Evolutionary conservation across 2,113 vertebrate species (phyloP).

Genomic region (Tretioscincus oriximinensis): DNA sequence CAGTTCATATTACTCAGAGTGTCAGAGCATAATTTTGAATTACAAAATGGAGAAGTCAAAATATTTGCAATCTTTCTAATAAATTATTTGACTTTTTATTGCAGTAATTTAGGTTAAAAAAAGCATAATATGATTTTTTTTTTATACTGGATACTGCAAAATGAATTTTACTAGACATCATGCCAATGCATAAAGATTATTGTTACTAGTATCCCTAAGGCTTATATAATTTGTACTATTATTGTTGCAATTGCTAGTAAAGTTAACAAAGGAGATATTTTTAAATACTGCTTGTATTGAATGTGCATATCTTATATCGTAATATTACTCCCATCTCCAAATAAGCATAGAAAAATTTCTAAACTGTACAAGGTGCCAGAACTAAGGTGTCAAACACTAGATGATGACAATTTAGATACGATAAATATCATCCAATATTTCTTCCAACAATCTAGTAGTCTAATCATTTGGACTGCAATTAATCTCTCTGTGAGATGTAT

Average conservation of each 20-base stretch:
- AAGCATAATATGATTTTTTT: neutral
- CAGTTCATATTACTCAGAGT: neutral
- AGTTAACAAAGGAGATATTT: conserved; percentile 4
- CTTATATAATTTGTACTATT: conserved; percentile 25
- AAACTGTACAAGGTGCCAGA: neutral
- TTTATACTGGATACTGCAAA: conserved; percentile 19
- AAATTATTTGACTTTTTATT: conserved; percentile 25
- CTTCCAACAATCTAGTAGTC: neutral
- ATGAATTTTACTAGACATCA: conserved; percentile 49
- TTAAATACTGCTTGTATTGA: conserved; percentile 22
- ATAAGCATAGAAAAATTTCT: neutral
- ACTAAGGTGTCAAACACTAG: neutral
- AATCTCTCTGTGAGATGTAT: neutral
- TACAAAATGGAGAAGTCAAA: neutral
- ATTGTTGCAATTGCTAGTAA: conserved; percentile 4
- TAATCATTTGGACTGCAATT: neutral
- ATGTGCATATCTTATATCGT: conserved; percentile 16
- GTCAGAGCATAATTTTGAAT: neutral
- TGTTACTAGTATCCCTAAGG: conserved; percentile 30
- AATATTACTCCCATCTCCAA: neutral
- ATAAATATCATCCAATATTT: neutral
- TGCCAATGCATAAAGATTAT: conserved; percentile 38
- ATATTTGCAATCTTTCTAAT: neutral
- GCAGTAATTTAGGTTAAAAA: conserved; percentile 42
- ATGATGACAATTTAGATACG: neutral